Evolutionary conservation across 2,888 invertebrate genomes (phyloP), one percentile per base, ranked within the genome.

Genomic region (Ryuthela nishihirai): DNA sequence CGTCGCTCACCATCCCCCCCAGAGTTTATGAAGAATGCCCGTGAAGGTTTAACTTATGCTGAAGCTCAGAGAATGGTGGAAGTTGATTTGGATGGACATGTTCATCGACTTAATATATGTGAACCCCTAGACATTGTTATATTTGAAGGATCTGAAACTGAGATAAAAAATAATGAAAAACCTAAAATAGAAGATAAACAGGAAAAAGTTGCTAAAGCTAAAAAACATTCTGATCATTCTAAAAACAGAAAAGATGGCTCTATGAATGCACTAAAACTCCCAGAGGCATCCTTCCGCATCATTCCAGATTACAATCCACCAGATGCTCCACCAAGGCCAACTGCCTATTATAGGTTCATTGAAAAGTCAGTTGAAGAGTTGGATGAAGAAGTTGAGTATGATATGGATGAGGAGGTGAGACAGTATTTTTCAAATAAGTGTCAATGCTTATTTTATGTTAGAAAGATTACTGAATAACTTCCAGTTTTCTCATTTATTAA

Each of bases 341-440:
- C 88, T 74, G 88, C 91, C 0, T 92, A 92, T 71, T 94, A 93
- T 63, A 75, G 78, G 69, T 95, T 92, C 72, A 93, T 95, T 71
- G 97, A 97, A 72, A 90, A 92, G 71, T 89, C 92, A 7, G 84
- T 86, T 0, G 95, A 97, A 73, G 95, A 97, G 72, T 76, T 97
- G 23, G 95, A 97, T 72, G 92, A 93, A 54, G 90, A 82, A 70
- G 81, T 85, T 1, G 98, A 98, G 74, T 99, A 98, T 78, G 98
- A 98, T 77, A 87, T 97, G 67, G 98, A 99, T 74, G 98, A 98
- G 73, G 97, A 98, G 73, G 78, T 78, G 62, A 60, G 54, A 34
- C 17, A n/a, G n/a, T n/a, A n/a, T n/a, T n/a, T n/a, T n/a, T n/a
- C n/a, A n/a, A n/a, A n/a, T n/a, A n/a, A n/a, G n/a, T n/a, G n/a